Evolutionary conservation across 2,888 invertebrate genomes (phyloP).

Genomic region (Pachymerium ferrugineum): DNA sequence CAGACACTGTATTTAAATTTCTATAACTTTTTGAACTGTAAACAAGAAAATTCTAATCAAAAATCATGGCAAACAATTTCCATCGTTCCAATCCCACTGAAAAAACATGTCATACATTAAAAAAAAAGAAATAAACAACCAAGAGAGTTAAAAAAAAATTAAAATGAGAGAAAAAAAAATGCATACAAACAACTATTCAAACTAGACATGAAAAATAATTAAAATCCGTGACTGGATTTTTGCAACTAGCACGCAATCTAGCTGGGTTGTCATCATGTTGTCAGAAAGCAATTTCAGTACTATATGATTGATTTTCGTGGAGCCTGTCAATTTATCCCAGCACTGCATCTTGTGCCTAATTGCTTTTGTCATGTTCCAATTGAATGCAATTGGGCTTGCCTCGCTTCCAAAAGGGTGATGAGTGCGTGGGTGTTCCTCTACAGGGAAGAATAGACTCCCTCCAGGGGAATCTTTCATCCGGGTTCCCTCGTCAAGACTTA

Average conservation of each 20-base stretch:
- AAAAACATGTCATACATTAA: too few relatives aligned
- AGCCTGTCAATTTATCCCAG: background rate
- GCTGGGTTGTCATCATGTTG: background rate
- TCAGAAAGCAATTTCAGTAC: background rate
- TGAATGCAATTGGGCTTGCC: conserved; percentile 13
- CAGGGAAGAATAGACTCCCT: background rate
- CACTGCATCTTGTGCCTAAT: conserved; percentile 3
- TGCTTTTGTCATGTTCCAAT: conserved; percentile 13
- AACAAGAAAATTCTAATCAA: too few relatives aligned
- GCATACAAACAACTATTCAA: too few relatives aligned
- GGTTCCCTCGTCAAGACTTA: background rate
- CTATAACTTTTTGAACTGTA: too few relatives aligned
- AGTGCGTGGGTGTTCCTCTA: background rate
- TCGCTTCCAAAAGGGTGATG: background rate
- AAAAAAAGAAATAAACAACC: too few relatives aligned
- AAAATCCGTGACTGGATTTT: too few relatives aligned
- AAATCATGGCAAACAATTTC: too few relatives aligned
- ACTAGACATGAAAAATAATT: too few relatives aligned
- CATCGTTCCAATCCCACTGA: too few relatives aligned
- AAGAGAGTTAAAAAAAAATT: too few relatives aligned
- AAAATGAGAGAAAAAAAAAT: too few relatives aligned
- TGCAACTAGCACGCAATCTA: background rate
- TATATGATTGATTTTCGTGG: background rate
- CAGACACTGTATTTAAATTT: too few relatives aligned
- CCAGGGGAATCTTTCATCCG: conserved; percentile 13